phyloP scores from a whole-genome alignment of 2,888 invertebrate genomes.

The Pristionchus exspectatus region DNA sequence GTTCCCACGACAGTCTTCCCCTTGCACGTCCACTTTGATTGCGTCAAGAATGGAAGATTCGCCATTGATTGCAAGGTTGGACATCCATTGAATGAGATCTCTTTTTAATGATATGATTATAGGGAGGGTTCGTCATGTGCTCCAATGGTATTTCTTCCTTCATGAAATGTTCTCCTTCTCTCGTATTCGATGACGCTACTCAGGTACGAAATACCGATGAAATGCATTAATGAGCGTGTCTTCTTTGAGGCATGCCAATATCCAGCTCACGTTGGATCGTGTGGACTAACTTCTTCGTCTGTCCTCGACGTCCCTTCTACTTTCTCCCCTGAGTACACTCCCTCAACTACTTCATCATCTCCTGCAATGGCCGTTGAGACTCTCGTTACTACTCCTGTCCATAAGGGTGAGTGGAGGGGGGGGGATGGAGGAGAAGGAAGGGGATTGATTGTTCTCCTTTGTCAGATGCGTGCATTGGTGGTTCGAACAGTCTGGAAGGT shows the following conservation, averaged over 20 bases:
- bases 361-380: not conserved
- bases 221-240: not conserved
- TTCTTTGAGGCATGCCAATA: constrained; percentile 30
- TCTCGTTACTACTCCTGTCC: not conserved
- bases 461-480: constrained; percentile 21
- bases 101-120: not conserved
- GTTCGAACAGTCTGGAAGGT: not conserved
- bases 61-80: constrained; percentile 47
- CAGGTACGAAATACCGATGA: not conserved
- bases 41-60: constrained; percentile 50
- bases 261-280: constrained; percentile 34
- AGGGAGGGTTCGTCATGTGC: constrained; percentile 52
- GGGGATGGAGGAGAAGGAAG: not conserved
- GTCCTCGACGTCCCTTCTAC: not conserved
- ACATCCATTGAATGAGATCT: not conserved
- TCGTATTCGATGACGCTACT: constrained; percentile 28
- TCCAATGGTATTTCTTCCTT: constrained; percentile 11
- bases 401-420: not conserved
- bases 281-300: not conserved
- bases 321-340: not conserved
- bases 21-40: constrained; percentile 11
- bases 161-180: constrained; percentile 31
- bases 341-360: not conserved
- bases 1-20: not conserved
- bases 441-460: not conserved